Conservation (phyloP, 2,113 vertebrate genomes). For the Hiodon alosoides region DNA sequence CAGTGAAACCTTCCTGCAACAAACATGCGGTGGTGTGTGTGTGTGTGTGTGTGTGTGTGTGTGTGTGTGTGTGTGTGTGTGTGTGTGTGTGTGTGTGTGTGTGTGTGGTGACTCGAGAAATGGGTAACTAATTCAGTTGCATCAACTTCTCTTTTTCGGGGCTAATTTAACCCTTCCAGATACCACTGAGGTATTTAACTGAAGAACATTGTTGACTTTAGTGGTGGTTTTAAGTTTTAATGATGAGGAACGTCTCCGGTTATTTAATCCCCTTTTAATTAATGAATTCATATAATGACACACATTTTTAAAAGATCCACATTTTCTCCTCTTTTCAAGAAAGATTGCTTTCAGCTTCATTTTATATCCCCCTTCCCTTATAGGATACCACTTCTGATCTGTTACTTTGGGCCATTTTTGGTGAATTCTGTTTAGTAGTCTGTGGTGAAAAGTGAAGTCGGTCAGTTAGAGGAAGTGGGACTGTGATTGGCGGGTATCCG, state of each 20-base stretch:
- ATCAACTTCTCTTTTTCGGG: constrained; percentile 19
- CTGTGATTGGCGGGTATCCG: too few species aligned
- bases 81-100: background rate
- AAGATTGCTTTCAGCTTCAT: background rate
- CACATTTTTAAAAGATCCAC: constrained; percentile 21
- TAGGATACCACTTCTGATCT: too few species aligned
- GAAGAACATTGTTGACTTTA: constrained; percentile 33
- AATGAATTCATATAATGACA: constrained; percentile 12
- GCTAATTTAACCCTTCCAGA: constrained; percentile 28
- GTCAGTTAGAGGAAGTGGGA: too few species aligned
- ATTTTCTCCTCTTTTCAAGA: constrained; percentile 11
- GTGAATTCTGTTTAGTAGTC: too few species aligned
- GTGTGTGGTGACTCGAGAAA: constrained; percentile 54
- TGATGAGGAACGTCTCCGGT: constrained; percentile 17
- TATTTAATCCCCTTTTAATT: constrained; percentile 18
- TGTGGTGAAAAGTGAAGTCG: too few species aligned
- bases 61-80: constrained; percentile 7
- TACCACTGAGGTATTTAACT: constrained; percentile 35
- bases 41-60: constrained; percentile 18
- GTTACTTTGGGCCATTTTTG: too few species aligned
- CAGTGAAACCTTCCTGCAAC: constrained; percentile 42
- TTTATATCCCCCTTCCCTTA: too few species aligned
- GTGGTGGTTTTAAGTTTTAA: constrained; percentile 30
- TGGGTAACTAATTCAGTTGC: constrained; percentile 41
- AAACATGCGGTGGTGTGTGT: constrained; percentile 33